Base-by-base conservation (phyloP, 2,797 vertebrate genomes). In the Pangasius krempfi region DNA sequence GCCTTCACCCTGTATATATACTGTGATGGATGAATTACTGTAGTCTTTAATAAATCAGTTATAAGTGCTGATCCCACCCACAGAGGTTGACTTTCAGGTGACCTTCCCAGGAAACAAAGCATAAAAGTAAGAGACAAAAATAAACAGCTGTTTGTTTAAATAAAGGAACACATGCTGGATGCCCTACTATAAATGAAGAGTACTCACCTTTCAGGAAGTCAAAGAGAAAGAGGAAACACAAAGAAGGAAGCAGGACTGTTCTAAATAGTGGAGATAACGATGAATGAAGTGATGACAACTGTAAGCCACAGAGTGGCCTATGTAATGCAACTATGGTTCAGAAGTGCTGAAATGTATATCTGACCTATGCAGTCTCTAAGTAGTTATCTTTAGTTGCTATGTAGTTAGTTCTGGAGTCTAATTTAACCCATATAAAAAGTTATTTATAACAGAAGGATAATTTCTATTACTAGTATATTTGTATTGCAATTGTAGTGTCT, bases 201-300 rank as follows among this genome's bases (percentile, higher is more conserved):
- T 79, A n/a, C 47, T 78, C 54, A 80, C 14, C 16, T 30, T 12
- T 33, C 76, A 56, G 50, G 76, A 80, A 80, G n/a, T 44, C 22
- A 79, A 12, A 33, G 5, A 25, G 79, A 60, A 60, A 60, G 80
- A 16, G 80, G 80, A 82, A 82, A 47, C 5, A 82, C 33, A 82
- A 62, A 62, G 30, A 62, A 27, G 56, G 80, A 82, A 82, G 12
- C 12, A 13, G 56, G 80, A 6, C 80, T 81, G n/a, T 80, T 54
- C 54, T 82, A 81, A 16, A 56, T 60, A 82, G 33, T 60, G 20
- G 37, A 62, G 54, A 82, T 62, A 58, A 58, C 5, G 6, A 40
- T 62, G 47, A 60, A 82, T 82, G 80, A 82, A 44, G 9, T 62
- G 33, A 62, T 62, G 56, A 40, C 56, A 27, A 7, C 56, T 62